phyloP scores from a whole-genome alignment of 2,888 invertebrate genomes.

The Aproaerema taeniolella region DNA sequence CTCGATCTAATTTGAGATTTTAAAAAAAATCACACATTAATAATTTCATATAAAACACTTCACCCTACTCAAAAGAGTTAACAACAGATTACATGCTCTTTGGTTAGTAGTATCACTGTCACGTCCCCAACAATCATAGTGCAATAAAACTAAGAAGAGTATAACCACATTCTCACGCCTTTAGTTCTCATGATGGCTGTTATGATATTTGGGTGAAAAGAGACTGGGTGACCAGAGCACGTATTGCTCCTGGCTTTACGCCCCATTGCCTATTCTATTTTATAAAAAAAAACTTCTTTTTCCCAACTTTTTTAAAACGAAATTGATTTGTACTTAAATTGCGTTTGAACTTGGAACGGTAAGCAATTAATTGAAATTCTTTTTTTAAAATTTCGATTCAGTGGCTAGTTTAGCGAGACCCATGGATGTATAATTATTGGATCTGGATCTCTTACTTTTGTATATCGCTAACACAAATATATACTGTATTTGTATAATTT shows the following conservation, averaged over 20 bases:
- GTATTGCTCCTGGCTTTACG: conserved; percentile 62
- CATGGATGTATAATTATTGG: no score
- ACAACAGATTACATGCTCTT: no score
- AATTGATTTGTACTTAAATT: conserved; percentile 31
- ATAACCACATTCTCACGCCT: conserved; percentile 63
- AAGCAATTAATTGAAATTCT: conserved; percentile 7
- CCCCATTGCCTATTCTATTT: conserved; percentile 45
- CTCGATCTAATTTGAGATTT: no score
- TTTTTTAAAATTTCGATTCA: neutral
- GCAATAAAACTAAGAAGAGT: conserved; percentile 16
- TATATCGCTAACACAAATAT: no score
- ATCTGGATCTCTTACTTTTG: no score
- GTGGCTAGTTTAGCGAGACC: neutral
- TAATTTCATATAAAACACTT: no score
- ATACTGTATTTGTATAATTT: no score
- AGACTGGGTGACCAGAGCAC: conserved; percentile 47
- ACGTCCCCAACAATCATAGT: neutral
- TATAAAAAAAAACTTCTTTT: neutral
- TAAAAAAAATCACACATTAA: no score
- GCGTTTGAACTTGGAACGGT: no score
- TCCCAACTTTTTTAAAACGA: conserved; percentile 27
- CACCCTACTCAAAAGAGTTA: no score
- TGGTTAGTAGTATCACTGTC: neutral
- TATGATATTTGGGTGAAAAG: no score
- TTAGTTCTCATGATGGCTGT: conserved; percentile 8